Evolutionary conservation across 37 sponge, comb jelly and placozoan species (phyloP).

Genomic region (Sycon ciliatum): DNA sequence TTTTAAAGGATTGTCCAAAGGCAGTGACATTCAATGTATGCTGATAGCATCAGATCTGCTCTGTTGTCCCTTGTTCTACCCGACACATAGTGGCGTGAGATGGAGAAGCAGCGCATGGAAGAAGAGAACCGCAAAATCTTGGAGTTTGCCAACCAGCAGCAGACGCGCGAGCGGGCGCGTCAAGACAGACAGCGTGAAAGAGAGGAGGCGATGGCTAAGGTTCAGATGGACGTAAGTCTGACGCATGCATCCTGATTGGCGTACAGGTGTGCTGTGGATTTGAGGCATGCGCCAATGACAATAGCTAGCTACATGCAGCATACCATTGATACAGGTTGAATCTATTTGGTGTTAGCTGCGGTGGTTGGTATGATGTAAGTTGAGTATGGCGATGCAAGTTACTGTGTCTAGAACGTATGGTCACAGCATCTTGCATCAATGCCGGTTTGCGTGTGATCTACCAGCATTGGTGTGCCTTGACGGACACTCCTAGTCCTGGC

Average conservation of each 20-base stretch:
- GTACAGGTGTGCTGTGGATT: background rate
- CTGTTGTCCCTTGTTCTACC: background rate
- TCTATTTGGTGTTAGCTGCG: no score
- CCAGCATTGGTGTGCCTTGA: no score
- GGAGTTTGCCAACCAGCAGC: conserved; percentile 76
- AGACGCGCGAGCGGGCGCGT: conserved; percentile 65
- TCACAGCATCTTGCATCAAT: no score
- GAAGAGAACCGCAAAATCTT: conserved; percentile 85
- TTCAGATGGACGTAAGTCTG: conserved; percentile 38
- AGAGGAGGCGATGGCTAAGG: conserved; percentile 65
- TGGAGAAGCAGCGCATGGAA: conserved; percentile 73
- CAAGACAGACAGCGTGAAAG: conserved; percentile 42
- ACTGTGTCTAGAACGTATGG: no score
- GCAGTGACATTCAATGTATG: background rate
- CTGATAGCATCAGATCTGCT: no score
- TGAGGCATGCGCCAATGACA: background rate
- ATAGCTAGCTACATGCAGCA: background rate
- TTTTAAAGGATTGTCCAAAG: background rate
- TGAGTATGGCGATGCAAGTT: no score
- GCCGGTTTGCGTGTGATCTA: no score
- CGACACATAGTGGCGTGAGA: conserved; percentile 65
- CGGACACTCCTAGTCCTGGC: no score
- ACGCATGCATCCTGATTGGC: no score
- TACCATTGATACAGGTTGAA: conserved; percentile 1
- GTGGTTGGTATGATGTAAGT: no score